Evolutionary conservation across 2,797 vertebrate species (phyloP), one percentile per base, ranked within the genome.

Genomic region (Artibeus jamaicensis): DNA sequence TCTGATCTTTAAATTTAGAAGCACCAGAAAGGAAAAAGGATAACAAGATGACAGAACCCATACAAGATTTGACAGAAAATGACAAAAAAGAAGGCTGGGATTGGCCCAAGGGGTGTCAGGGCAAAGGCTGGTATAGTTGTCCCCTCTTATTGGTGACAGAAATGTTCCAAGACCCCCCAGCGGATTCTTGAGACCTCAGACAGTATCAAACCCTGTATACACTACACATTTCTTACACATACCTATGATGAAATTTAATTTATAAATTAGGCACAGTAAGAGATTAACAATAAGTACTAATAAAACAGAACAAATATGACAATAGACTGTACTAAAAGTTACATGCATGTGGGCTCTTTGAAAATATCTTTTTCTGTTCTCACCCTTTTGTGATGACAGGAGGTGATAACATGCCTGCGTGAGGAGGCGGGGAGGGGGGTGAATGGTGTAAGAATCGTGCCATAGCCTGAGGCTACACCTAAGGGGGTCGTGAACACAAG

Each of bases 61-160:
- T 85, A 74, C 96, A 89, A 96, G 79, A 67, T 89, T 5, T 85
- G 88, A 82, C 19, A 76, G 83, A 91, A 91, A 91, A 73, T 70
- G 81, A 83, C 85, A 82, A 81, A 77, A 81, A 83, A 37, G 15
- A 89, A 29, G 73, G 37, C 26, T 57, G 42, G n/a, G n/a, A 55
- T 42, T 78, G 70, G n/a, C 76, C 39, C 14, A 0, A 32, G 67
- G 55, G 46, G 32, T 6, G 89, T 84, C 5, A 3, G 46, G 65
- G 34, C 44, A 22, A 91, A 84, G 57, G 65, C 62, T 37, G 37
- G 46, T n/a, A 68, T 9, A 37, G 42, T 4, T 32, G 8, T 37
- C n/a, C 29, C 22, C 44, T 34, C 21, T 26, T 26, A 24, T 44
- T 15, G 21, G 12, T 26, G 59, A 32, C 10, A 62, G 12, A 34